These are phyloP conservation scores for Cantharis nigra DNA, from an alignment of 2,888 invertebrate species.

Conservation along the genomic window DNA sequence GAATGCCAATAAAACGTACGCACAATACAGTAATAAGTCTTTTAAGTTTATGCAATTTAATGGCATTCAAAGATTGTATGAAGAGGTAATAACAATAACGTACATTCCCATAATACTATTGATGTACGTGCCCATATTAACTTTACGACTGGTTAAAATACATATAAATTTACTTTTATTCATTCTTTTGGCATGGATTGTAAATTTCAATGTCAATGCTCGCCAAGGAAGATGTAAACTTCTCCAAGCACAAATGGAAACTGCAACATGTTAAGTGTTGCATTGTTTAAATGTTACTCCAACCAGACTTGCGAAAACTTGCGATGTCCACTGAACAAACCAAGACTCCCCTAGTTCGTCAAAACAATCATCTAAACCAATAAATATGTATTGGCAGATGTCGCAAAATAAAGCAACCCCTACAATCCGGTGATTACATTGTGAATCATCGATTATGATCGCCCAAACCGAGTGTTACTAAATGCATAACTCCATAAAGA, in stretches of 20 bases:
- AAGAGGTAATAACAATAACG: constrained; percentile 25
- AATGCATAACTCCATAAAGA: constrained; percentile 3
- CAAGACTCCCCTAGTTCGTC: background rate
- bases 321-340: background rate
- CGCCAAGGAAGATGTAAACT: background rate
- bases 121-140: constrained; percentile 38
- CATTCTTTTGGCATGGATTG: constrained; percentile 7
- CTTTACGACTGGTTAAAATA: constrained; percentile 39
- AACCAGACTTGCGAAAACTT: background rate
- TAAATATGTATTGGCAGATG: background rate
- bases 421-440: background rate
- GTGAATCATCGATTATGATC: background rate
- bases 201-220: constrained; percentile 5
- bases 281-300: background rate
- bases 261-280: background rate
- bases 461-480: constrained; percentile 2
- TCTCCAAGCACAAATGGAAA: background rate
- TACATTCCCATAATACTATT: constrained; percentile 19
- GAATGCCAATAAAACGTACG: constrained; percentile 22
- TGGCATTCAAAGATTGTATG: constrained; percentile 16
- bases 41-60: constrained; percentile 26
- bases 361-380: background rate
- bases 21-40: constrained; percentile 30
- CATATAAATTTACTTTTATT: constrained; percentile 38
- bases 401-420: background rate